These are phyloP conservation scores for Loris lydekkerianus DNA, from an alignment of 2,797 vertebrate genomes.

Conservation along the genomic window DNA sequence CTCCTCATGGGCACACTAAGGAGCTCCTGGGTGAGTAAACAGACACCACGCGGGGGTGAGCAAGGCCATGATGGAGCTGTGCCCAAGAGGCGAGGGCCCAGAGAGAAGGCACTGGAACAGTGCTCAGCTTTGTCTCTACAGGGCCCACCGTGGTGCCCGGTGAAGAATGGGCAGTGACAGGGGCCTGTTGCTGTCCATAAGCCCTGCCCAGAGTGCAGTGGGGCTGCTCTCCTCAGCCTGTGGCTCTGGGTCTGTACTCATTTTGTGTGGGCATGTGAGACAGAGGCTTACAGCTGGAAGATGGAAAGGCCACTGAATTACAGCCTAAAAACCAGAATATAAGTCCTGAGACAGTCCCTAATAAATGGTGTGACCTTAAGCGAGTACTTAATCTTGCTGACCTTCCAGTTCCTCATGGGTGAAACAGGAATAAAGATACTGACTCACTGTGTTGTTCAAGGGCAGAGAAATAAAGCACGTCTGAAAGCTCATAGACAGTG, in stretches of 20 bases:
- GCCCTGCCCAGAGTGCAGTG: neutral
- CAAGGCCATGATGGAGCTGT: neutral
- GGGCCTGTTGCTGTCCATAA: no score
- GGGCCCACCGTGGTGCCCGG: neutral
- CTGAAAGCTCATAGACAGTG: no score
- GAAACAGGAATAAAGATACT: neutral
- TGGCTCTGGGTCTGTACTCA: neutral
- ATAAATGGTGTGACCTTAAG: neutral
- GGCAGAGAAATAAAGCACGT: no score
- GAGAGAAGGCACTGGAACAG: fast-evolving
- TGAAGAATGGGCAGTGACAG: neutral
- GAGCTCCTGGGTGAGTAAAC: neutral
- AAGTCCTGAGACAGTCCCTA: neutral
- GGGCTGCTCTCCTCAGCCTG: neutral
- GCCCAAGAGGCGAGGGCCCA: neutral
- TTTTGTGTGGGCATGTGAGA: neutral
- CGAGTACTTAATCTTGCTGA: neutral
- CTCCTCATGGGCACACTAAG: neutral
- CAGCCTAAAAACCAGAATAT: neutral
- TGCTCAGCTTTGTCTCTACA: neutral
- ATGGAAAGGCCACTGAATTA: neutral
- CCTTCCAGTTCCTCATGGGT: neutral
- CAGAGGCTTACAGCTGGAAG: neutral
- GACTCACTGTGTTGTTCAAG: neutral
- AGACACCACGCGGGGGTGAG: neutral